Evolutionary conservation across 2,888 invertebrate genomes (phyloP), one percentile per base, ranked within the genome.

Genomic region (Drosophila atroscutellata): DNA sequence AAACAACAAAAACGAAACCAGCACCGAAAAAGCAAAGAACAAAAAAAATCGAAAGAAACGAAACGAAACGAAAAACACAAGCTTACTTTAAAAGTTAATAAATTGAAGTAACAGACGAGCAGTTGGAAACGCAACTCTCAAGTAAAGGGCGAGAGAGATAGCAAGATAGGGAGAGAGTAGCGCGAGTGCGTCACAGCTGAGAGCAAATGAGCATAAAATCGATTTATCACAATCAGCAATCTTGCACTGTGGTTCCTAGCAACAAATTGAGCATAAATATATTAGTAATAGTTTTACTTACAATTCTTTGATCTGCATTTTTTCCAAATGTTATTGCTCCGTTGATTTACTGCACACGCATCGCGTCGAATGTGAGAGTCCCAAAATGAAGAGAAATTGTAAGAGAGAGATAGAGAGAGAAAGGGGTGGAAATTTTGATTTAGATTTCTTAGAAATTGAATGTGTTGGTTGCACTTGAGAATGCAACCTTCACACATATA

Each of bases 251-350:
- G 60, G 52, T 47, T 66, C 18, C 63, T 34, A 49, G 55, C 51
- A 61, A 80, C 30, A 78, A 51, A 49, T 39, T 45, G 30, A 47
- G 13, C n/a, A 50, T 15, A 67, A 51, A 36, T 54, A 24, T 55
- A 36, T 56, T 34, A 59, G 47, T 45, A 24, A 39, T 45, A 24
- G 26, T n/a, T 49, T 56, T 84, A 91, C 91, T 91, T 81, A 91
- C 91, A 90, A 91, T 90, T 91, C 91, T 79, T 91, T 91, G 81
- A 91, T 91, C 89, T 91, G 91, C 91, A 91, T 91, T 85, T 89
- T 89, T 76, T 66, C 77, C 73, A 73, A 81, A 63, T 75, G 72
- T 51, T 77, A 67, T 75, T 71, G 72, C 67, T 80, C 56, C 56
- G 72, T 68, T 71, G 54, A 47, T 69, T 79, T 55, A 72, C 78